Conservation (phyloP, 2,113 vertebrate species). For the Geococcyx californianus region DNA sequence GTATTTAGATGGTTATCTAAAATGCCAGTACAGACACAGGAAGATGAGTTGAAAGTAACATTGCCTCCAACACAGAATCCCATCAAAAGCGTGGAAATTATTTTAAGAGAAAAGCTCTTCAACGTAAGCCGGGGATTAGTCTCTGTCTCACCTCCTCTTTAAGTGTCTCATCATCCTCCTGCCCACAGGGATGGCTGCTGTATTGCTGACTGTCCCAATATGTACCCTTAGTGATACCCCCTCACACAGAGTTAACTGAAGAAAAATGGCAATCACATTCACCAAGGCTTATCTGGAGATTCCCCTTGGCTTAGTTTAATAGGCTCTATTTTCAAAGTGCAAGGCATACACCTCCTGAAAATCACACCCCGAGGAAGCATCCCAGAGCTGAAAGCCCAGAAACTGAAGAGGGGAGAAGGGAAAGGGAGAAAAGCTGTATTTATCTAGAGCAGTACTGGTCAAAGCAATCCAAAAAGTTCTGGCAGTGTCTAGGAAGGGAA, state of each 20-base stretch:
- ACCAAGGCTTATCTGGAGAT: not conserved
- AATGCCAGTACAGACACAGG: not conserved
- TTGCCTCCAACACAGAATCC: not conserved
- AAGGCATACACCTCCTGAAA: not conserved
- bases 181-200: conserved; percentile 27
- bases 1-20: not conserved
- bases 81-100: not conserved
- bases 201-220: conserved; percentile 74
- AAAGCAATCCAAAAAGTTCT: not conserved
- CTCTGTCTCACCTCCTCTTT: not conserved
- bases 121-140: not conserved
- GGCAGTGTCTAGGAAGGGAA: not conserved
- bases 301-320: not conserved
- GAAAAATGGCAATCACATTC: too few relatives aligned
- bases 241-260: not conserved
- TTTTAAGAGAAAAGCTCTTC: not conserved
- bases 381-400: not conserved
- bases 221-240: conserved; percentile 51
- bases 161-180: not conserved
- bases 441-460: not conserved
- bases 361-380: not conserved
- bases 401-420: not conserved
- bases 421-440: not conserved
- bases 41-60: not conserved
- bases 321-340: not conserved